Evolutionary conservation across 2,113 vertebrate genomes (phyloP).

Genomic region (Lipotes vexillifer): DNA sequence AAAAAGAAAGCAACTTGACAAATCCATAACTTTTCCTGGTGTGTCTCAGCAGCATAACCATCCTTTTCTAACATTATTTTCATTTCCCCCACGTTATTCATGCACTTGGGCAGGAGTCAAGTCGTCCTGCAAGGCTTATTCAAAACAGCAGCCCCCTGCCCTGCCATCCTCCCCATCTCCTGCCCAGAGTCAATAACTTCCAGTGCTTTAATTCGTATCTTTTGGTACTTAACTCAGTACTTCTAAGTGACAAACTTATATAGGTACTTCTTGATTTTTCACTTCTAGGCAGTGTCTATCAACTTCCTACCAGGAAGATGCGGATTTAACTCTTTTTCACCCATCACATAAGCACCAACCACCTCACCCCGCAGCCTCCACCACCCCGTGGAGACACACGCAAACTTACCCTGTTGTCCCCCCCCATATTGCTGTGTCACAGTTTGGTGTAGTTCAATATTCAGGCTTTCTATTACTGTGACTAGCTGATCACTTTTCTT

Average conservation of each 20-base stretch:
- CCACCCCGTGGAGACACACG: rapidly evolving
- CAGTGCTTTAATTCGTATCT: rapidly evolving
- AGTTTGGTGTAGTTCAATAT: rapidly evolving
- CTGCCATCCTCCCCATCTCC: rapidly evolving
- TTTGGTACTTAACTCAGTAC: rapidly evolving
- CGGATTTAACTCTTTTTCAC: not conserved
- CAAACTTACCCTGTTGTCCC: rapidly evolving
- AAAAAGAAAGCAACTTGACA: not conserved
- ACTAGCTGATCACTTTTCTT: not conserved
- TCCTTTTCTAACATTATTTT: not conserved
- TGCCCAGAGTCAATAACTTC: not conserved
- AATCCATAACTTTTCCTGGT: not conserved
- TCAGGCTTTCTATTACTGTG: rapidly evolving
- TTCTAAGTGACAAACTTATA: not conserved
- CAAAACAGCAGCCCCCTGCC: not conserved
- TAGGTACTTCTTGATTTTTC: not conserved
- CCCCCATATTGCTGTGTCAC: rapidly evolving
- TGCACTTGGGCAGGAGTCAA: not conserved
- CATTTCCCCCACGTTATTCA: rapidly evolving
- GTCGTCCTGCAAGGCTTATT: rapidly evolving
- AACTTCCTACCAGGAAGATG: not conserved
- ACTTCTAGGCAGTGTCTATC: not conserved
- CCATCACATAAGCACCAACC: rapidly evolving
- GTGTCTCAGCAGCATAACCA: not conserved
- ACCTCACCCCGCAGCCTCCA: not conserved